phyloP scores from a whole-genome alignment of 2,113 vertebrate genomes.

The Ageneiosus marmoratus region DNA sequence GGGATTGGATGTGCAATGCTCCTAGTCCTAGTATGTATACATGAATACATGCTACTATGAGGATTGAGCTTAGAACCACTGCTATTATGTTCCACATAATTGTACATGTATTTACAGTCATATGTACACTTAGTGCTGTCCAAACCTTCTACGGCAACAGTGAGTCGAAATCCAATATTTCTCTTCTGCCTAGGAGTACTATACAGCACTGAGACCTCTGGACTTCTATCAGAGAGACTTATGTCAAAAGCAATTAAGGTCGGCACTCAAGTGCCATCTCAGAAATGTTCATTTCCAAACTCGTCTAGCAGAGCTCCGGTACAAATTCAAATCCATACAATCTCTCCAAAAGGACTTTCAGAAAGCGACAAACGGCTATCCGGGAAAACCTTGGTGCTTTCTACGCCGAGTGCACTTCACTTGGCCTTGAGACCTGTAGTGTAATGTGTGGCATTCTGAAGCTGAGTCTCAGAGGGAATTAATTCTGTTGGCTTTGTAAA shows the following conservation, averaged over 20 bases:
- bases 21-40: too few species aligned
- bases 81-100: too few species aligned
- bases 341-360: conserved; percentile 1
- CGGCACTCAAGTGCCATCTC: not conserved
- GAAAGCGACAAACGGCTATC: not conserved
- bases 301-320: not conserved
- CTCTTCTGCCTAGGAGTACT: not conserved
- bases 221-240: conserved; percentile 13
- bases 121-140: not conserved
- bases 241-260: conserved; percentile 14
- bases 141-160: not conserved
- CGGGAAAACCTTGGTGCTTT: not conserved
- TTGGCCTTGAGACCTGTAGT: conserved; percentile 3
- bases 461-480: conserved; percentile 1
- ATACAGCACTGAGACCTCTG: not conserved
- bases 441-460: not conserved
- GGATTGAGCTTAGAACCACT: too few species aligned
- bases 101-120: not conserved
- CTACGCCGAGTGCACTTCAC: conserved; percentile 5
- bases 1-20: too few species aligned
- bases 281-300: not conserved
- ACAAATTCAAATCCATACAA: conserved; percentile 7
- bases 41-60: too few species aligned
- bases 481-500: conserved; percentile 27
- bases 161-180: not conserved